A percentile compares a stretch with the other conserved stretches of the same genome.
Conservation (phyloP, 1,140 invertebrate genomes). For the Oedothorax gibbosus region DNA sequence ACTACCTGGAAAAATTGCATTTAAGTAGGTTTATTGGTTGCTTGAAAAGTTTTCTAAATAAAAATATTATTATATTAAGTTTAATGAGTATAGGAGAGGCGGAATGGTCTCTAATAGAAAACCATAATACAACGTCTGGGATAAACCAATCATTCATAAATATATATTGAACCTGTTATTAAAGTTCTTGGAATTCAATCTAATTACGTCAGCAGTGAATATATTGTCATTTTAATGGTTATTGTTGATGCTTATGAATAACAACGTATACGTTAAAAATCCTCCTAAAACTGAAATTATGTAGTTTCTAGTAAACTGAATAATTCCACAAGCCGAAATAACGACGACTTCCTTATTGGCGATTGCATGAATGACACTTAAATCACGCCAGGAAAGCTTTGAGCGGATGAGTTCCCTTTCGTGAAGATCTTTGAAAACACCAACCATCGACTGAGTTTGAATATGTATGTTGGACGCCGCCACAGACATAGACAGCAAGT, state of each 20-base stretch:
- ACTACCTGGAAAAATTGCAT: too few relatives aligned
- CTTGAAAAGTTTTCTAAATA: too few relatives aligned
- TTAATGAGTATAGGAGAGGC: too few relatives aligned
- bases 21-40: too few relatives aligned
- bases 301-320: conserved; percentile 5
- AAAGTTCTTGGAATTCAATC: too few relatives aligned
- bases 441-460: background rate
- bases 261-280: conserved; percentile 13
- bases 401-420: background rate
- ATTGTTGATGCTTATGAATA: conserved; percentile 22
- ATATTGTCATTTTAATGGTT: too few relatives aligned
- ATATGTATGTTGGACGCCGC: background rate
- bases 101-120: too few relatives aligned
- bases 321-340: background rate
- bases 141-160: too few relatives aligned
- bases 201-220: too few relatives aligned
- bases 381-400: background rate
- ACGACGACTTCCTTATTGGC: background rate
- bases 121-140: too few relatives aligned
- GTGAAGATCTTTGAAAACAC: background rate
- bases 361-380: conserved; percentile 11
- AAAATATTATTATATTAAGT: too few relatives aligned
- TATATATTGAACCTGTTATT: too few relatives aligned
- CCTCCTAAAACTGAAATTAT: conserved; percentile 18
- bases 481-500: background rate